A percentile compares a stretch with the other conserved stretches of the same genome.
Conservation (phyloP, 2,888 invertebrate species). For the Podabrus alpinus region DNA sequence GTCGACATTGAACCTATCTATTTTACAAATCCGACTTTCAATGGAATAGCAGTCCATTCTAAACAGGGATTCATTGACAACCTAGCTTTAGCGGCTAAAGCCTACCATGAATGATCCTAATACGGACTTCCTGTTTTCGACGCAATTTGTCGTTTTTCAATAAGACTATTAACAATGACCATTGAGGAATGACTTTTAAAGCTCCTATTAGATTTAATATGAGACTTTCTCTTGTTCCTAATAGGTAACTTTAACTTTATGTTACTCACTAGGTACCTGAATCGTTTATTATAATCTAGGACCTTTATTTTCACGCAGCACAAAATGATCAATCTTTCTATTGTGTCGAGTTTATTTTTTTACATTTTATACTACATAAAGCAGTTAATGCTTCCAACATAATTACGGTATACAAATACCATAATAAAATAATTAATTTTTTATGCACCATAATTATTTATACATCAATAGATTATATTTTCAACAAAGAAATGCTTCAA, state of each 20-base stretch:
- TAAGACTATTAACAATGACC: slow-evolving; percentile 53
- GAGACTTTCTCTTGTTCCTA: slow-evolving; percentile 36
- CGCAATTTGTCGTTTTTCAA: slow-evolving; percentile 56
- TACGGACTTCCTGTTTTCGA: slow-evolving; percentile 58
- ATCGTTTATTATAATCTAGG: slow-evolving; percentile 14
- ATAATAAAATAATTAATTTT: background rate
- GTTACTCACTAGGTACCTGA: slow-evolving; percentile 27
- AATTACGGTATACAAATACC: background rate
- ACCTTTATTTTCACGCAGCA: slow-evolving; percentile 23
- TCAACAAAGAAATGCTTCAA: background rate
- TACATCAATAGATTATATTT: background rate
- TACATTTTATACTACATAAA: slow-evolving; percentile 14
- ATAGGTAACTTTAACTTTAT: slow-evolving; percentile 10
- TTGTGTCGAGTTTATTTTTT: slow-evolving; percentile 25
- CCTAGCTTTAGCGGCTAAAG: slow-evolving; percentile 47
- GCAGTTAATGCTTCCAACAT: background rate
- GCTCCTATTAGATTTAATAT: slow-evolving; percentile 56
- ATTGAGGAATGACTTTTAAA: slow-evolving; percentile 53
- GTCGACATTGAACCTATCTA: slow-evolving; percentile 42
- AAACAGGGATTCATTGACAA: slow-evolving; percentile 53
- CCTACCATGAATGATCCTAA: slow-evolving; percentile 53
- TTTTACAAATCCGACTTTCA: slow-evolving; percentile 47
- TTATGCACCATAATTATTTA: background rate
- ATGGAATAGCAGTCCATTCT: slow-evolving; percentile 52
- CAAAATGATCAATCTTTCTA: slow-evolving; percentile 28